Base-by-base conservation (phyloP, 2,888 invertebrate genomes). In the Vanessa cardui region DNA sequence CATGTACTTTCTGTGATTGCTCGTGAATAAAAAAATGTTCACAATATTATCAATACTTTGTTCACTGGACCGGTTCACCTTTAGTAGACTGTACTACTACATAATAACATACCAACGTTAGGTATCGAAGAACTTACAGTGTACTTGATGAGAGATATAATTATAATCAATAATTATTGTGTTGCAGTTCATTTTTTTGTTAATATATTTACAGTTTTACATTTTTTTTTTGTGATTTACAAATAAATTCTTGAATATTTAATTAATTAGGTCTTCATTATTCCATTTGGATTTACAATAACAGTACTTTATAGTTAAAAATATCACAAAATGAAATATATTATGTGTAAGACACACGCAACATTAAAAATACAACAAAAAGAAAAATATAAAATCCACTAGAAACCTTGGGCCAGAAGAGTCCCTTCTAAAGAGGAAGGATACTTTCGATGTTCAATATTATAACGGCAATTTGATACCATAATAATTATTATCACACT, bases 281-380 rank as follows among this genome's bases (percentile, higher is more conserved):
- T 88, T 92, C 90, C 92, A 88, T 85, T 85, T 88, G 92, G 91
- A 92, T 92, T 92, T 90, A 92, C 81, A 89, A 91, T 92, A 92
- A 93, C 93, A 93, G 93, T 92, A 93, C 89, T 90, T 92, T 93
- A 93, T 93, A 92, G 93, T 92, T 92, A 92, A 93, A 92, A 92
- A 93, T 93, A 93, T 93, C 93, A 93, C 93, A 93, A 93, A 93
- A 93, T 92, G 92, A 92, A 93, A 93, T 92, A 92, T 92, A 92
- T 92, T 92, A 93, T 92, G 93, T 93, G 93, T 93, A 91, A 92
- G 92, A 92, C 93, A 93, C 93, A 93, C 92, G 90, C 92, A 92
- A 92, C 92, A 91, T 90, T 90, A 91, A 88, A 90, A 92, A 91
- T 92, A 92, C 90, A 92, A 92, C 92, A 91, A 92, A 89, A 92